phyloP scores from a whole-genome alignment of 2,797 vertebrate species.

The Heterohyrax brucei region DNA sequence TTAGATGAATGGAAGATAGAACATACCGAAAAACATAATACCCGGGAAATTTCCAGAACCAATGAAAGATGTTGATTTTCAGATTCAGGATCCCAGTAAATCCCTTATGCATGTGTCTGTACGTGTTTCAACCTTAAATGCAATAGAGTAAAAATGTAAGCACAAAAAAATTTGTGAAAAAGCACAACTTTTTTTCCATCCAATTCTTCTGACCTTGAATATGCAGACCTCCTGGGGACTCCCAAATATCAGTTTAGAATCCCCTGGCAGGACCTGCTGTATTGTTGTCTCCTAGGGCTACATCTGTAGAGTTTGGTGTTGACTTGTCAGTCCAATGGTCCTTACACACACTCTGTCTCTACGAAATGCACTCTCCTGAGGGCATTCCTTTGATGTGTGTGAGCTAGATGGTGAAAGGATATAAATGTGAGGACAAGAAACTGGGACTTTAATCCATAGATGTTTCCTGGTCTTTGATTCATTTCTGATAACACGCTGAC shows the following conservation, averaged over 20 bases:
- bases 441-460: slow-evolving; percentile 36
- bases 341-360: not conserved
- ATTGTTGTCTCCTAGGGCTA: not conserved
- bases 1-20: too few species aligned
- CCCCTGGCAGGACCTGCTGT: not conserved
- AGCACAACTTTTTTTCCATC: not conserved
- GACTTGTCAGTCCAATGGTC: not conserved
- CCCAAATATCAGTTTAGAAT: not conserved
- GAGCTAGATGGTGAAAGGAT: slow-evolving; percentile 34
- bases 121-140: not conserved
- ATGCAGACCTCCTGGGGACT: not conserved
- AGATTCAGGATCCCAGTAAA: not conserved
- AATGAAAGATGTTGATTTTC: not conserved
- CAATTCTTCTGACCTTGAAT: not conserved
- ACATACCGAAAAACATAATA: too few species aligned
- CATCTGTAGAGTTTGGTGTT: not conserved
- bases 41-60: not conserved
- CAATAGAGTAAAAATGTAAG: not conserved
- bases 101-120: not conserved
- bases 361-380: slow-evolving; percentile 33
- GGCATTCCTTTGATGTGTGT: not conserved
- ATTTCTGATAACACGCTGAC: not conserved
- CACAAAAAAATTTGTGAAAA: slow-evolving; percentile 19
- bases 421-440: slow-evolving; percentile 38
- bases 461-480: not conserved